Evolutionary conservation across 1,140 invertebrate genomes (phyloP).

Genomic region (Diorhabda carinulata): DNA sequence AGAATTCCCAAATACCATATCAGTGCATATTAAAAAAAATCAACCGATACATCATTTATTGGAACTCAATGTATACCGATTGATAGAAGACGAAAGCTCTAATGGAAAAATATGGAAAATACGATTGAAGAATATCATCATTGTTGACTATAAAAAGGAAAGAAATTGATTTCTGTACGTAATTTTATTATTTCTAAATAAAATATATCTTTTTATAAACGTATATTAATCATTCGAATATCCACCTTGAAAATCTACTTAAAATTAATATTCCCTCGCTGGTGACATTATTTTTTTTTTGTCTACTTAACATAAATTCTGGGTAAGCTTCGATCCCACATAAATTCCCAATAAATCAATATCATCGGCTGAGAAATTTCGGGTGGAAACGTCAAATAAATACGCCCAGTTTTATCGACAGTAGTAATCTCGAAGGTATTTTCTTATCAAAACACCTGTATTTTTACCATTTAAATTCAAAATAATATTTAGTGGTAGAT

Average conservation of each 20-base stretch:
- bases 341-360: slow-evolving; percentile 21
- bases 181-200: too few relatives aligned
- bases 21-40: too few relatives aligned
- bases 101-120: too few relatives aligned
- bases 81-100: too few relatives aligned
- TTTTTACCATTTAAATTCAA: not conserved
- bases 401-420: slow-evolving; percentile 13
- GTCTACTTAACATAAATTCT: slow-evolving; percentile 6
- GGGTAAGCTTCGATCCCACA: slow-evolving; percentile 15
- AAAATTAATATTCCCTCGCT: not conserved
- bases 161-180: too few relatives aligned
- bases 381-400: slow-evolving; percentile 20
- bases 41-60: too few relatives aligned
- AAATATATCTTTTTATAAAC: not conserved
- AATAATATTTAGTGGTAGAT: not conserved
- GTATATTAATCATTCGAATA: not conserved
- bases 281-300: slow-evolving; percentile 5
- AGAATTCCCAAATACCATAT: too few relatives aligned
- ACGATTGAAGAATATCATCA: too few relatives aligned
- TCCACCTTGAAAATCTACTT: not conserved
- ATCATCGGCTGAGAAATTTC: slow-evolving; percentile 3
- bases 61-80: too few relatives aligned
- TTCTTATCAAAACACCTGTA: slow-evolving; percentile 20
- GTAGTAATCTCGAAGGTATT: slow-evolving; percentile 18
- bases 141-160: too few relatives aligned